phyloP scores from a whole-genome alignment of 2,113 vertebrate species.

The Dicentrarchus labrax region DNA sequence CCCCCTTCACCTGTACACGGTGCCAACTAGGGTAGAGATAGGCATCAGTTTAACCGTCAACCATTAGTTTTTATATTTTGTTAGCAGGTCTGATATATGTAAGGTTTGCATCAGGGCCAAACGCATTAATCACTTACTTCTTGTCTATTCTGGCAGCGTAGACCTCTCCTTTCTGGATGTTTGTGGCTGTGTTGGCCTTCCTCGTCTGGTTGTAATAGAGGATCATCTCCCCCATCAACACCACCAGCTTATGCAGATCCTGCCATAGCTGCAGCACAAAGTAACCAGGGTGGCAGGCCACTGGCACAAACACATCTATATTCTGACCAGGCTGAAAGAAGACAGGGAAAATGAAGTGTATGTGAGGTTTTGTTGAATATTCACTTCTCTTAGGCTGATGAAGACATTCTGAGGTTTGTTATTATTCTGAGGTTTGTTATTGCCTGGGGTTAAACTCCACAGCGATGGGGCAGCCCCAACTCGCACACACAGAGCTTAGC shows the following conservation, averaged over 20 bases:
- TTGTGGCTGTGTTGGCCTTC: constrained; percentile 63
- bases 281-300: constrained; percentile 94
- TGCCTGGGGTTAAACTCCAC: too few relatives aligned
- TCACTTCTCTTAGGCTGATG: background rate
- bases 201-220: constrained; percentile 89
- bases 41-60: background rate
- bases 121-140: constrained; percentile 79
- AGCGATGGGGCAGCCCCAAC: too few relatives aligned
- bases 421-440: background rate
- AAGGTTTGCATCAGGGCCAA: background rate
- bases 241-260: constrained; percentile 91
- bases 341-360: background rate
- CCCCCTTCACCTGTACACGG: constrained; percentile 91
- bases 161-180: constrained; percentile 87
- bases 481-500: too few relatives aligned
- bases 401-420: background rate
- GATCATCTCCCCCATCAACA: constrained; percentile 96
- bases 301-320: constrained; percentile 91
- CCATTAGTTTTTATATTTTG: background rate
- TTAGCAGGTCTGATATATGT: background rate
- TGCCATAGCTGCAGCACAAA: constrained; percentile 95
- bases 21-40: constrained; percentile 87
- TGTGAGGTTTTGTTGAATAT: background rate
- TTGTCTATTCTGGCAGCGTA: constrained; percentile 94
- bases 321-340: constrained; percentile 84